These are phyloP conservation scores for Aphelenchoides besseyi DNA, from an alignment of 1,140 invertebrate genomes.

Conservation along the genomic window DNA sequence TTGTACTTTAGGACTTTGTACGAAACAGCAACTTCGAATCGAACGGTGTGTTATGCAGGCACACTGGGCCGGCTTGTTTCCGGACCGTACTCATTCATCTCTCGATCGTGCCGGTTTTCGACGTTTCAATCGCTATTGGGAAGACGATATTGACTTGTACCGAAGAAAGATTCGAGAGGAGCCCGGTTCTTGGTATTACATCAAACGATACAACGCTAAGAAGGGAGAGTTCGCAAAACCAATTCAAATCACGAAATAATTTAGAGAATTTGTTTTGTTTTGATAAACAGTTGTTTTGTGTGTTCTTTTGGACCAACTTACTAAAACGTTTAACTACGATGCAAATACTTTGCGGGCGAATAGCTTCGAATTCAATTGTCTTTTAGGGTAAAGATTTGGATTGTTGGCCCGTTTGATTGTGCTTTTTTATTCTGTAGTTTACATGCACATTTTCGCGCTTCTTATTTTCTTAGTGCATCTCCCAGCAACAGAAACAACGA, in stretches of 20 bases:
- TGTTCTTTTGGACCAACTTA: not conserved
- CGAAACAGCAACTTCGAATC: constrained; percentile 52
- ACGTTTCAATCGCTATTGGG: constrained; percentile 61
- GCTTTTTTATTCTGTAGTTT: no score
- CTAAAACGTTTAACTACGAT: constrained; percentile 2
- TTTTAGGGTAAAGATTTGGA: not conserved
- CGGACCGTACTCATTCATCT: constrained; percentile 52
- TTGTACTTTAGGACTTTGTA: constrained; percentile 47
- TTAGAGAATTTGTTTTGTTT: constrained; percentile 24
- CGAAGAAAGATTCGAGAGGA: constrained; percentile 45
- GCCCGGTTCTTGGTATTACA: constrained; percentile 57
- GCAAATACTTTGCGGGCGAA: not conserved
- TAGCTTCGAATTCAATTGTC: not conserved
- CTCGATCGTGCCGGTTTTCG: constrained; percentile 61
- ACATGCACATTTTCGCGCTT: no score
- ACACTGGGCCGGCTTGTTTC: constrained; percentile 61
- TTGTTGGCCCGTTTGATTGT: not conserved
- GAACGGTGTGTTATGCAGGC: constrained; percentile 63
- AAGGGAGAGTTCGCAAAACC: constrained; percentile 27
- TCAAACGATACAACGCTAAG: constrained; percentile 56
- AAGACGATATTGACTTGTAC: constrained; percentile 59
- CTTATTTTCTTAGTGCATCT: no score
- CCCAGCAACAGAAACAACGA: no score
- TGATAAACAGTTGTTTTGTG: constrained; percentile 11
- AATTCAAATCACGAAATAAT: constrained; percentile 2